Percentiles rank a stretch among this genome's conserved stretches.
Evolutionary conservation across 2,797 vertebrate genomes (phyloP).

Genomic region (Glyptemys insculpta): DNA sequence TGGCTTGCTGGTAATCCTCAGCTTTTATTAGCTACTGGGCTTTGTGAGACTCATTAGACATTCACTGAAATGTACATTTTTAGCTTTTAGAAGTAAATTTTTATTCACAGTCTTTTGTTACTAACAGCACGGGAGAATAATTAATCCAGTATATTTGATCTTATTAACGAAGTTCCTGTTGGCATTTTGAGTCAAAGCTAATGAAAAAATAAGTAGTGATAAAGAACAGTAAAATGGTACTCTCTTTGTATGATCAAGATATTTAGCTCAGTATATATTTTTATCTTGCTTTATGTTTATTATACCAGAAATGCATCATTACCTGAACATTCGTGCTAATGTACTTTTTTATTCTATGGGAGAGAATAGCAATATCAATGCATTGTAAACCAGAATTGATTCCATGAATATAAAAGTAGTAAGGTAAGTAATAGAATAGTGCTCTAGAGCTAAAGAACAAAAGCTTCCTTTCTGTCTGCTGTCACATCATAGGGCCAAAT

Average conservation of each 20-base stretch:
- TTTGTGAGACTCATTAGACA: slow-evolving; percentile 52
- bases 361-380: neutral
- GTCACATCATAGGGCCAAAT: neutral
- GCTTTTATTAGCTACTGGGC: slow-evolving; percentile 56
- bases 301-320: slow-evolving; percentile 51
- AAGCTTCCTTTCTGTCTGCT: neutral
- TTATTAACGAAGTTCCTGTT: slow-evolving; percentile 61
- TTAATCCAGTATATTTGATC: slow-evolving; percentile 69
- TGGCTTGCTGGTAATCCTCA: slow-evolving; percentile 56
- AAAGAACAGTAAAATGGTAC: neutral
- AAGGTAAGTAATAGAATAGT: neutral
- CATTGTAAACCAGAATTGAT: slow-evolving; percentile 7
- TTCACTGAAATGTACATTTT: slow-evolving; percentile 52
- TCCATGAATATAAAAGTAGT: slow-evolving; percentile 36
- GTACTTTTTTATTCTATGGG: slow-evolving; percentile 29
- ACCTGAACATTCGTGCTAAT: slow-evolving; percentile 5
- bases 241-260: slow-evolving; percentile 31
- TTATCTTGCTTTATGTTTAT: slow-evolving; percentile 34
- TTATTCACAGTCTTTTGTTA: slow-evolving; percentile 66
- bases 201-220: slow-evolving; percentile 36
- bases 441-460: slow-evolving; percentile 22
- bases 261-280: slow-evolving; percentile 12
- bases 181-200: slow-evolving; percentile 51
- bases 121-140: slow-evolving; percentile 57
- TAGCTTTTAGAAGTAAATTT: slow-evolving; percentile 63